A percentile compares a stretch with the other conserved stretches of the same genome.
Evolutionary conservation across 2,113 vertebrate genomes (phyloP).

Genomic region (Oryzias woworae): DNA sequence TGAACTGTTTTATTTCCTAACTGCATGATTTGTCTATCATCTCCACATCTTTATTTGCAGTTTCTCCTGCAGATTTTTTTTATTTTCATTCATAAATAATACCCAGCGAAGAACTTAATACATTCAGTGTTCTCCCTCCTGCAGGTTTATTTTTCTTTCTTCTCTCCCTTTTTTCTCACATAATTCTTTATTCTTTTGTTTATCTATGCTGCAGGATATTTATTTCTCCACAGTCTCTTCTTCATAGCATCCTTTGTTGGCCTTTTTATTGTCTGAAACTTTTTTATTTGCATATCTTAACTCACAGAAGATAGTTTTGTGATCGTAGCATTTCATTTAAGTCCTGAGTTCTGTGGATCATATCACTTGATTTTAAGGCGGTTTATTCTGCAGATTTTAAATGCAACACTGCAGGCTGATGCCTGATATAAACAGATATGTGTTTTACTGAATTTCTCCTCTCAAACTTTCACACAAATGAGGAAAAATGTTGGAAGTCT

Average conservation of each 20-base stretch:
- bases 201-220: slow-evolving; percentile 26
- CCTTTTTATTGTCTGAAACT: slow-evolving; percentile 10
- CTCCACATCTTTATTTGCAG: too few species aligned
- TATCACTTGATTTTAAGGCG: too few species aligned
- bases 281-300: not conserved
- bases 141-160: slow-evolving; percentile 22
- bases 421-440: not conserved
- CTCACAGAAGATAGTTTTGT: not conserved
- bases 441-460: not conserved
- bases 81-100: slow-evolving; percentile 15
- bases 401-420: too few species aligned
- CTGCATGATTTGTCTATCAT: too few species aligned
- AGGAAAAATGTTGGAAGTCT: not conserved
- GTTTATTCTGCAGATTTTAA: too few species aligned
- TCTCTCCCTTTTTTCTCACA: slow-evolving; percentile 5
- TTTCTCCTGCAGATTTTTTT: too few species aligned
- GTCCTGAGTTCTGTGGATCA: too few species aligned
- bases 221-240: slow-evolving; percentile 12
- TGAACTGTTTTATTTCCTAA: too few species aligned
- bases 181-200: slow-evolving; percentile 27
- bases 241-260: slow-evolving; percentile 1
- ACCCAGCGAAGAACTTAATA: not conserved
- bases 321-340: too few species aligned
- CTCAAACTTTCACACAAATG: not conserved
- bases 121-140: slow-evolving; percentile 5